Evolutionary conservation across 2,113 vertebrate species (phyloP).

Genomic region (Taurulus bubalis): DNA sequence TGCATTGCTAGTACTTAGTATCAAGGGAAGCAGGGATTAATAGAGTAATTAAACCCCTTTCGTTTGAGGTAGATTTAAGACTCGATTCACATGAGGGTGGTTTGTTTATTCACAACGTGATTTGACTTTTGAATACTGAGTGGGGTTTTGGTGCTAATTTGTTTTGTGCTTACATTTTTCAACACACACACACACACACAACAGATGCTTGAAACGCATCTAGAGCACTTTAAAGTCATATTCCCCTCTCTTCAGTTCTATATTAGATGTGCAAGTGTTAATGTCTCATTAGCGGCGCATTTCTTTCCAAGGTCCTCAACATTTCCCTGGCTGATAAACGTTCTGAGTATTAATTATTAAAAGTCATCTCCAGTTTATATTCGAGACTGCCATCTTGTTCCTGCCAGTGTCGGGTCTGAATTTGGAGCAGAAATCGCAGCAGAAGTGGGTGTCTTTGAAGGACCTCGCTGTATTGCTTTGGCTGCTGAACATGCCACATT

Average conservation of each 20-base stretch:
- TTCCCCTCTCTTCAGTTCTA: slow-evolving; percentile 21
- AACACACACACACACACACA: not conserved
- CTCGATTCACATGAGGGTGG: slow-evolving; percentile 67
- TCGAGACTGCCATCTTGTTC: slow-evolving; percentile 47
- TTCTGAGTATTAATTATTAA: slow-evolving; percentile 56
- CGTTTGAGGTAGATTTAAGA: slow-evolving; percentile 78
- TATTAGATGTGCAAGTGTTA: slow-evolving; percentile 44
- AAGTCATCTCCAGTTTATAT: slow-evolving; percentile 48
- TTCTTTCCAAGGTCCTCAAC: slow-evolving; percentile 42
- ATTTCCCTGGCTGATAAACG: slow-evolving; percentile 36
- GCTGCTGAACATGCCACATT: slow-evolving; percentile 57
- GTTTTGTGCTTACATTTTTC: slow-evolving; percentile 45
- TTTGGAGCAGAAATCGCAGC: slow-evolving; percentile 34
- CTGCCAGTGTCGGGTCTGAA: slow-evolving; percentile 49
- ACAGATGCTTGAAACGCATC: slow-evolving; percentile 60
- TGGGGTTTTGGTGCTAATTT: slow-evolving; percentile 42
- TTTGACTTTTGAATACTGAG: slow-evolving; percentile 53
- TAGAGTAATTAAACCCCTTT: slow-evolving; percentile 76
- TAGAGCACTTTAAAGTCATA: slow-evolving; percentile 44
- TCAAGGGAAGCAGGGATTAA: slow-evolving; percentile 71
- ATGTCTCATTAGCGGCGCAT: slow-evolving; percentile 52
- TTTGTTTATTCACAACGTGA: slow-evolving; percentile 70
- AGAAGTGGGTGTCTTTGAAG: slow-evolving; percentile 51
- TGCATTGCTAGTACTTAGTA: slow-evolving; percentile 55
- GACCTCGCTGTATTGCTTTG: slow-evolving; percentile 40